phyloP scores from a whole-genome alignment of 2,888 invertebrate genomes.

The Zeuzera pyrina region DNA sequence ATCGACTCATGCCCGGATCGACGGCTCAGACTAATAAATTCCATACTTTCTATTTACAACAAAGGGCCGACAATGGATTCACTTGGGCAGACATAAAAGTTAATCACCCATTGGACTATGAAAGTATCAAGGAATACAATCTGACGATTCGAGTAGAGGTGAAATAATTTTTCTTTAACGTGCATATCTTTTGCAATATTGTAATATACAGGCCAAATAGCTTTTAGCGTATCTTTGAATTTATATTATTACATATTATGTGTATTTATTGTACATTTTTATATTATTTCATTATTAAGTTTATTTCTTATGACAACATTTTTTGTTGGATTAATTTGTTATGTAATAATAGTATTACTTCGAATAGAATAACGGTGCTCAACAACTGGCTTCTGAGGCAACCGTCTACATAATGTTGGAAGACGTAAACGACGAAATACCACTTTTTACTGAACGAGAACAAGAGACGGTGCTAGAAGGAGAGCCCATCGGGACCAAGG shows the following conservation, averaged over 20 bases:
- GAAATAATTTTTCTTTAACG: slow-evolving; percentile 30
- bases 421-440: slow-evolving; percentile 98
- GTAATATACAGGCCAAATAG: too few relatives aligned
- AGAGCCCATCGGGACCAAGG: slow-evolving; percentile 94
- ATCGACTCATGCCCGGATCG: slow-evolving; percentile 95
- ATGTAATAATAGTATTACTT: neutral
- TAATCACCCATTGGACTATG: slow-evolving; percentile 95
- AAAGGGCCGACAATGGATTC: slow-evolving; percentile 91
- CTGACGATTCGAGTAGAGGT: slow-evolving; percentile 97
- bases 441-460: slow-evolving; percentile 94
- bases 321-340: neutral
- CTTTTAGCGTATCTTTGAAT: too few relatives aligned
- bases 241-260: neutral
- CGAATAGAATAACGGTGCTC: slow-evolving; percentile 93
- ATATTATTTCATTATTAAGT: neutral
- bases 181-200: neutral
- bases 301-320: neutral
- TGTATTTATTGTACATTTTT: neutral
- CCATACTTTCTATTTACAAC: slow-evolving; percentile 96
- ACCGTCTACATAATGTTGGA: slow-evolving; percentile 94
- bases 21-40: slow-evolving; percentile 97
- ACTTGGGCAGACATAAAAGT: slow-evolving; percentile 98
- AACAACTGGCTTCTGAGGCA: slow-evolving; percentile 94
- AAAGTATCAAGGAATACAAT: slow-evolving; percentile 96
- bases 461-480: slow-evolving; percentile 97